A percentile compares a stretch with the other conserved stretches of the same genome.
phyloP scores from a whole-genome alignment of 2,888 invertebrate species.

The Timandra comae region DNA sequence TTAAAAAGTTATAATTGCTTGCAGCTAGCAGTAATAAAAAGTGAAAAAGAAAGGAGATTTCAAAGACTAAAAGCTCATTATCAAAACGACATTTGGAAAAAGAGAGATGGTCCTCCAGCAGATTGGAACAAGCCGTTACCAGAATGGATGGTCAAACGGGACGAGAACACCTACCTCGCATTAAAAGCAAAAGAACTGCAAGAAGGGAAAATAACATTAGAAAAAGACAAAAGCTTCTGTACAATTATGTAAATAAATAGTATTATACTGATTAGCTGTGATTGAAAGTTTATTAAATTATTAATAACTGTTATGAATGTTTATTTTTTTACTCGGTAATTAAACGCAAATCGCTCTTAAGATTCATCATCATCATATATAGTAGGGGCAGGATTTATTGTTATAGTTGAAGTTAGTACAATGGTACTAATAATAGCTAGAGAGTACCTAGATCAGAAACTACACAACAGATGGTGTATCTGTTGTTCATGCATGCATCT shows the following conservation, averaged over 20 bases:
- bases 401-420: too few relatives aligned
- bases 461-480: too few relatives aligned
- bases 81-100: conserved; percentile 87
- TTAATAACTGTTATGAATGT: conserved; percentile 6
- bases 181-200: conserved; percentile 79
- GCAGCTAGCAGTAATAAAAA: conserved; percentile 81
- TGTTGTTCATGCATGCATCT: too few relatives aligned
- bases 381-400: too few relatives aligned
- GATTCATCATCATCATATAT: too few relatives aligned
- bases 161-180: conserved; percentile 81
- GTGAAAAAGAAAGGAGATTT: conserved; percentile 81
- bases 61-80: conserved; percentile 81
- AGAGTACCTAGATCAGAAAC: too few relatives aligned
- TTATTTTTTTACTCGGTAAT: conserved; percentile 9
- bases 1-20: too few relatives aligned
- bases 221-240: conserved; percentile 42
- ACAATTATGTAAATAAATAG: conserved; percentile 63
- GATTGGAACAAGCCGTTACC: conserved; percentile 91
- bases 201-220: too few relatives aligned
- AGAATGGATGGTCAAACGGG: conserved; percentile 81
- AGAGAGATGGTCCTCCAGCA: conserved; percentile 82
- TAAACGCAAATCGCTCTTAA: too few relatives aligned
- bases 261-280: conserved; percentile 10
- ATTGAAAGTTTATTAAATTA: conserved; percentile 2
- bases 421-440: too few relatives aligned